These are phyloP conservation scores for Diabrotica virgifera DNA, from an alignment of 1,140 invertebrate genomes.

Conservation along the genomic window DNA sequence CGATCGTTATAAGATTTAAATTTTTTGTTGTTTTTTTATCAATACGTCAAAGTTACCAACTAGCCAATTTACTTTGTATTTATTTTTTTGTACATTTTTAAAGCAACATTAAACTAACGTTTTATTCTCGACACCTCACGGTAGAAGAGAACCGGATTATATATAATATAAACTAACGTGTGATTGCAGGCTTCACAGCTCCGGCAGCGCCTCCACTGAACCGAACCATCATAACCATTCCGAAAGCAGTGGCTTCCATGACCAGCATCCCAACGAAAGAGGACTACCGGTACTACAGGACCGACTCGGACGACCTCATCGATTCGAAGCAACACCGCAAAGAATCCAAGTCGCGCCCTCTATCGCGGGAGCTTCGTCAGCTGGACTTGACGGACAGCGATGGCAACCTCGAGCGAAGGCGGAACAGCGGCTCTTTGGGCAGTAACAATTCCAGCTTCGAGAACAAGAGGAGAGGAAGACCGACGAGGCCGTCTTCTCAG, in stretches of 20 bases:
- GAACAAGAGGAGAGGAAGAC: slow-evolving; percentile 57
- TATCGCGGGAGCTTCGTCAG: slow-evolving; percentile 57
- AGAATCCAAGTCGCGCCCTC: slow-evolving; percentile 51
- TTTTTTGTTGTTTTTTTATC: too few species aligned
- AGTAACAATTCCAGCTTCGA: slow-evolving; percentile 43
- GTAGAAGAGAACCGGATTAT: too few species aligned
- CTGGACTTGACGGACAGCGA: slow-evolving; percentile 52
- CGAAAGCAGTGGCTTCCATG: slow-evolving; percentile 83
- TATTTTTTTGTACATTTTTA: too few species aligned
- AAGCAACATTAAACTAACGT: too few species aligned
- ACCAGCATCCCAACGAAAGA: slow-evolving; percentile 78
- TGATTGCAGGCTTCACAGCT: slow-evolving; percentile 42
- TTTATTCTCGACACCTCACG: too few species aligned
- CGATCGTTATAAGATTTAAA: too few species aligned
- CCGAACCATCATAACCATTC: slow-evolving; percentile 75
- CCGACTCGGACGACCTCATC: slow-evolving; percentile 57
- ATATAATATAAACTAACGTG: too few species aligned
- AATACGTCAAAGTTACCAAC: too few species aligned
- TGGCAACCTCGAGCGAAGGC: slow-evolving; percentile 48
- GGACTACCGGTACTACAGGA: slow-evolving; percentile 65
- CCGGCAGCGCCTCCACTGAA: slow-evolving; percentile 63
- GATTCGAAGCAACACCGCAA: slow-evolving; percentile 70
- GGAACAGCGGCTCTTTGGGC: slow-evolving; percentile 48
- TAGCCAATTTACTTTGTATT: too few species aligned
- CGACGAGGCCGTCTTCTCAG: slow-evolving; percentile 43